Conservation (phyloP, 2,113 vertebrate species). For the Alligator sinensis region DNA sequence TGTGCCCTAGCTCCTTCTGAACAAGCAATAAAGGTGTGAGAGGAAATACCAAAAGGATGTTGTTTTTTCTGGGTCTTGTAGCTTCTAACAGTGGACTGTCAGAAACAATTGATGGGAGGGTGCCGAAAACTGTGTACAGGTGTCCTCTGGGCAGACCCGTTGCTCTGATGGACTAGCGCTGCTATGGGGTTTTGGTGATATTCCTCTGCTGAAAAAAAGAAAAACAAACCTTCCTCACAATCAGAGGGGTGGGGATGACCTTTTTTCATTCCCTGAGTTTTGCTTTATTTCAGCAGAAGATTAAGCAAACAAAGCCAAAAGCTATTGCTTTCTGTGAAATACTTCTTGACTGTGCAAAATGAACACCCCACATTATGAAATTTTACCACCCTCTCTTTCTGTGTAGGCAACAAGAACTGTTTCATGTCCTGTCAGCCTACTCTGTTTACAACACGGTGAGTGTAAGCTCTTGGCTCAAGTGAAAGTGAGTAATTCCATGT, state of each 20-base stretch:
- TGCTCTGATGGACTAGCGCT: neutral
- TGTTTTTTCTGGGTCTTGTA: neutral
- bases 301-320: neutral
- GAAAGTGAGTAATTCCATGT: neutral
- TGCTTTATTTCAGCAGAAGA: neutral
- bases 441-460: conserved; percentile 94
- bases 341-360: rapidly evolving
- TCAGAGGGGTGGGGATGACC: neutral
- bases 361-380: neutral
- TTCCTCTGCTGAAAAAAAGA: neutral
- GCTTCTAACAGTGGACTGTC: neutral
- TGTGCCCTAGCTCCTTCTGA: neutral
- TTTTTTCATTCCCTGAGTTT: neutral
- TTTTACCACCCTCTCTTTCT: conserved; percentile 34
- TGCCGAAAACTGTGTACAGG: neutral
- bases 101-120: neutral
- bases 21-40: neutral
- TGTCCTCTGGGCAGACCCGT: neutral
- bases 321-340: neutral
- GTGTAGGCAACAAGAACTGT: conserved; percentile 90
- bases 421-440: conserved; percentile 92
- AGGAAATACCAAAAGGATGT: neutral
- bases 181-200: rapidly evolving
- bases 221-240: rapidly evolving
- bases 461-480: neutral